Evolutionary conservation across 2,113 vertebrate genomes (phyloP).

Genomic region (Nematolebias whitei): DNA sequence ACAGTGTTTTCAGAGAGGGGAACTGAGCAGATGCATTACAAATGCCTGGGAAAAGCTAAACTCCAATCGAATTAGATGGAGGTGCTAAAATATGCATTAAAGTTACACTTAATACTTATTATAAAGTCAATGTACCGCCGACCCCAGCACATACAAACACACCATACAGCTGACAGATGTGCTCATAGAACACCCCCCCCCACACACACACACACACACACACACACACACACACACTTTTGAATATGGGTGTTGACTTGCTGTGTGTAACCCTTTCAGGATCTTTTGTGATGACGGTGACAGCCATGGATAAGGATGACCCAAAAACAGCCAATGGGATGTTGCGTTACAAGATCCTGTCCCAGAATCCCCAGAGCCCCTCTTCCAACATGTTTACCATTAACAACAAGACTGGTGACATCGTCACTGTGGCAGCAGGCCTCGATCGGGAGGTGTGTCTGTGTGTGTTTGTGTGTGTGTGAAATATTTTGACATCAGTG

Average conservation of each 20-base stretch:
- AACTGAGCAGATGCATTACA: too few species aligned
- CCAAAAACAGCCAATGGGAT: constrained; percentile 92
- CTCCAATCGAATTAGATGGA: too few species aligned
- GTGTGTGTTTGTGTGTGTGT: constrained; percentile 7
- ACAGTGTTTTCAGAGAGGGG: too few species aligned
- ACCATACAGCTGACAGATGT: too few species aligned
- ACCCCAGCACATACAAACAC: too few species aligned
- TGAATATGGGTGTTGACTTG: constrained; percentile 2
- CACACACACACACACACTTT: not conserved
- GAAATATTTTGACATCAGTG: too few species aligned
- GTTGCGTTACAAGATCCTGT: constrained; percentile 94
- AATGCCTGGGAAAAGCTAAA: too few species aligned
- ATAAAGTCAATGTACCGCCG: too few species aligned
- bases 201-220: not conserved
- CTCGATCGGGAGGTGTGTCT: constrained; percentile 91
- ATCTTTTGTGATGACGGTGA: constrained; percentile 96
- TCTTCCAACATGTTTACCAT: constrained; percentile 98
- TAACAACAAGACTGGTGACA: constrained; percentile 96
- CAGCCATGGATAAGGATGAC: constrained; percentile 93
- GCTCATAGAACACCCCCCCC: too few species aligned
- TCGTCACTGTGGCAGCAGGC: constrained; percentile 95
- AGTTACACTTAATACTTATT: too few species aligned
- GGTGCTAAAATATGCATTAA: too few species aligned
- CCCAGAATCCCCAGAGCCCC: constrained; percentile 92
- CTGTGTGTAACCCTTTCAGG: constrained; percentile 73